These are phyloP conservation scores for Cottus gobio DNA, from an alignment of 2,113 vertebrate species.

Conservation along the genomic window DNA sequence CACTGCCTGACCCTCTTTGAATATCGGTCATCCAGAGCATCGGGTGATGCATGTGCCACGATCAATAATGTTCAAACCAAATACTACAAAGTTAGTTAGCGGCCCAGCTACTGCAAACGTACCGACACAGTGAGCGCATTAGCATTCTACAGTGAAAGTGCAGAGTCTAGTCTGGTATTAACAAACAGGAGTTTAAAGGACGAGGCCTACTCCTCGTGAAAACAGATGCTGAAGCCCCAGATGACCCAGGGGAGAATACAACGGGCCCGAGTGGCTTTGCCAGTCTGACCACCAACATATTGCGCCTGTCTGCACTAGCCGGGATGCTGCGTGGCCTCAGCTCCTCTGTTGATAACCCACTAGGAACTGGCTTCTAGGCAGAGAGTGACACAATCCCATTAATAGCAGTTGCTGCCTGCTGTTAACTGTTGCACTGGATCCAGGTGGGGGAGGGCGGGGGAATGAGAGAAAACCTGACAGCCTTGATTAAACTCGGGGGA, in stretches of 20 bases:
- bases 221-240: conserved; percentile 48
- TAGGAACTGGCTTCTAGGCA: conserved; percentile 57
- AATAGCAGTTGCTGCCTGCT: conserved; percentile 65
- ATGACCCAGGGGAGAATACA: background rate
- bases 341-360: conserved; percentile 64
- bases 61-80: conserved; percentile 23
- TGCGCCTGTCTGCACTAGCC: conserved; percentile 48
- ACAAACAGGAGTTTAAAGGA: conserved; percentile 18
- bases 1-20: background rate
- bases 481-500: conserved; percentile 71
- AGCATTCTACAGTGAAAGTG: background rate
- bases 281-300: conserved; percentile 34
- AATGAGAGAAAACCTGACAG: conserved; percentile 61
- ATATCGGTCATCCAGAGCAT: background rate
- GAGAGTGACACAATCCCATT: conserved; percentile 71
- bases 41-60: background rate
- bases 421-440: conserved; percentile 53
- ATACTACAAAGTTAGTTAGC: conserved; percentile 18
- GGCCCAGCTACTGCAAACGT: background rate
- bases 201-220: conserved; percentile 10
- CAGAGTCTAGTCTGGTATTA: conserved; percentile 2
- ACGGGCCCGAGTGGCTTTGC: background rate
- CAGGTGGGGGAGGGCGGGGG: conserved; percentile 50
- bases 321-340: conserved; percentile 27
- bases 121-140: background rate